Evolutionary conservation across 2,113 vertebrate species (phyloP).

Genomic region (Oostethus manadensis): DNA sequence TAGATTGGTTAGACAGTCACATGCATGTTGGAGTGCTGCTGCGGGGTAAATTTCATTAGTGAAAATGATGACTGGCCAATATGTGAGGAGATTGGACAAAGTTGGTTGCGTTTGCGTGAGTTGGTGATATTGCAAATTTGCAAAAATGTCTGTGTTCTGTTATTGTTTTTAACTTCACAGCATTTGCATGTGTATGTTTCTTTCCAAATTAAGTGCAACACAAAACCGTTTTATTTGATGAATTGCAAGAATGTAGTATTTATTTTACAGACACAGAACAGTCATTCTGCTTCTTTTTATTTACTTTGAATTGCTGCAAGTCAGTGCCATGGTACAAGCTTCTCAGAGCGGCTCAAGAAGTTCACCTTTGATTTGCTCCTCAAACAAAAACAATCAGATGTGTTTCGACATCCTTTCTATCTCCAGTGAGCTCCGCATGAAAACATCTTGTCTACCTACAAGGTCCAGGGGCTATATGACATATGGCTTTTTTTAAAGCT

Average conservation of each 20-base stretch:
- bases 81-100: too few relatives aligned
- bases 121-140: too few relatives aligned
- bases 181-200: too few relatives aligned
- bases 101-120: too few relatives aligned
- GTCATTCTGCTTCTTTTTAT: conserved; percentile 70
- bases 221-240: conserved; percentile 33
- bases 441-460: conserved; percentile 71
- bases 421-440: conserved; percentile 73
- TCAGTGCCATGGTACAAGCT: conserved; percentile 77
- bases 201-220: conserved; percentile 23
- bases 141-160: too few relatives aligned
- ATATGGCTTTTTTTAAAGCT: conserved; percentile 83
- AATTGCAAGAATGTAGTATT: conserved; percentile 76
- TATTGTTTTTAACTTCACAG: too few relatives aligned
- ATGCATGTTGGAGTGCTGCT: too few relatives aligned
- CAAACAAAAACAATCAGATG: conserved; percentile 60
- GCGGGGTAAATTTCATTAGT: too few relatives aligned
- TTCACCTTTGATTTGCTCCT: conserved; percentile 39
- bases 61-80: too few relatives aligned
- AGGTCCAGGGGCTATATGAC: conserved; percentile 65
- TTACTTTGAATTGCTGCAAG: conserved; percentile 70
- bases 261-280: conserved; percentile 78
- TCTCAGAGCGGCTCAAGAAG: conserved; percentile 64
- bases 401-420: conserved; percentile 48
- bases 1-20: too few relatives aligned